A percentile compares a stretch with the other conserved stretches of the same genome.
phyloP scores from a whole-genome alignment of 30 jellyfish, hydroid and myxozoan species.

The Pelagia noctiluca region DNA sequence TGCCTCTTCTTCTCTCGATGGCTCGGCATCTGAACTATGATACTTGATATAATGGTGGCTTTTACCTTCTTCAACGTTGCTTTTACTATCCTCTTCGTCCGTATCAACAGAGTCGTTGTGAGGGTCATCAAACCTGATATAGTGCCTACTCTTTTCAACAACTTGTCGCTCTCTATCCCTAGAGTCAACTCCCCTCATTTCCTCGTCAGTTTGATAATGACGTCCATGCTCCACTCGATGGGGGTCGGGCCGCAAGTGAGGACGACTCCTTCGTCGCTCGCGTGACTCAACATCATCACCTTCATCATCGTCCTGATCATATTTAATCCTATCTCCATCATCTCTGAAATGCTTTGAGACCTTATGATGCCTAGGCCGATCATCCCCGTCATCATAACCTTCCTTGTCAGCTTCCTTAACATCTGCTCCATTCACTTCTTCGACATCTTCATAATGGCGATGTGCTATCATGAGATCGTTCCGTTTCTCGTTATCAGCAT shows the following conservation, averaged over 20 bases:
- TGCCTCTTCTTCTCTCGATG: not conserved
- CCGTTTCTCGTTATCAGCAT: conserved; percentile 55
- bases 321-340: not conserved
- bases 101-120: not conserved
- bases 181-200: not conserved
- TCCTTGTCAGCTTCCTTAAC: not conserved
- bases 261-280: not conserved
- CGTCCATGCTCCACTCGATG: not conserved
- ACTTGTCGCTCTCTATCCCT: not conserved
- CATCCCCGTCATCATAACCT: not conserved
- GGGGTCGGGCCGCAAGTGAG: not conserved
- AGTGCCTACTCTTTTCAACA: not conserved
- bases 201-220: not conserved
- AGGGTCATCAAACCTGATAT: not conserved
- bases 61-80: conserved; percentile 8
- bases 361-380: not conserved
- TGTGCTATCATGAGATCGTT: conserved; percentile 71
- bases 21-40: not conserved
- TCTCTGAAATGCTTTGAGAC: not conserved
- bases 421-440: not conserved
- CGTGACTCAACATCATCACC: conserved; percentile 8
- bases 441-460: conserved; percentile 63
- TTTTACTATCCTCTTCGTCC: not conserved
- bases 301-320: conserved; percentile 1
- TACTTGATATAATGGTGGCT: not conserved